Conservation (phyloP, 1,140 invertebrate genomes). For the Bombus picipes region DNA sequence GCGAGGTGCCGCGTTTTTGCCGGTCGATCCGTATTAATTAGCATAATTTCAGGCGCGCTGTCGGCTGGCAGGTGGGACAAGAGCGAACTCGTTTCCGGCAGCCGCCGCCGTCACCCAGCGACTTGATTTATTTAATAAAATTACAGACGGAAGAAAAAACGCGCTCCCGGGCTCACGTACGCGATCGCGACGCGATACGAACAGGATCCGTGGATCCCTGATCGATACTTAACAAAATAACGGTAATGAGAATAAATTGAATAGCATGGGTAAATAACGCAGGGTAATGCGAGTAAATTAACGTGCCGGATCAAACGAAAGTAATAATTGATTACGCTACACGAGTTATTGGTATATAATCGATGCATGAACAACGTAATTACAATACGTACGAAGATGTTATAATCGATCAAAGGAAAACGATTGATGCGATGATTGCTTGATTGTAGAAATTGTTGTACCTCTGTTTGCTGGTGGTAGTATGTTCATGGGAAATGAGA, state of each 20-base stretch:
- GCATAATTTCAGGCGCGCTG: slow-evolving; percentile 48
- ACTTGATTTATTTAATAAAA: slow-evolving; percentile 57
- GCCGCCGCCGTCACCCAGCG: slow-evolving; percentile 21
- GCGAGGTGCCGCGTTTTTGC: slow-evolving; percentile 7
- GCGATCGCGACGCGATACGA: slow-evolving; percentile 6
- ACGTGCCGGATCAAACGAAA: background rate
- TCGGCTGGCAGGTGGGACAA: slow-evolving; percentile 46
- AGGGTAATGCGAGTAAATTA: slow-evolving; percentile 21
- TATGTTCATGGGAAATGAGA: no score
- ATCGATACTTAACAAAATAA: slow-evolving; percentile 33
- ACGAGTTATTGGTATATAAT: slow-evolving; percentile 8
- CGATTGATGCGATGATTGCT: background rate
- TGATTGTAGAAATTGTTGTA: no score
- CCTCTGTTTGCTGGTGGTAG: no score
- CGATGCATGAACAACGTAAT: background rate
- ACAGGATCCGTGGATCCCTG: background rate
- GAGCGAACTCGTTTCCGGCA: slow-evolving; percentile 48
- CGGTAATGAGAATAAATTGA: slow-evolving; percentile 42
- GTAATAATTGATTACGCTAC: slow-evolving; percentile 24
- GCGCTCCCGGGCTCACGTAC: background rate
- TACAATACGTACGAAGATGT: background rate
- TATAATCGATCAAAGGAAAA: background rate
- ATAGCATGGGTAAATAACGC: slow-evolving; percentile 2
- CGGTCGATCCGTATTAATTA: slow-evolving; percentile 47
- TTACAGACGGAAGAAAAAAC: slow-evolving; percentile 43